Conservation (phyloP, 2,797 vertebrate species). For the Muscicapa striata region DNA sequence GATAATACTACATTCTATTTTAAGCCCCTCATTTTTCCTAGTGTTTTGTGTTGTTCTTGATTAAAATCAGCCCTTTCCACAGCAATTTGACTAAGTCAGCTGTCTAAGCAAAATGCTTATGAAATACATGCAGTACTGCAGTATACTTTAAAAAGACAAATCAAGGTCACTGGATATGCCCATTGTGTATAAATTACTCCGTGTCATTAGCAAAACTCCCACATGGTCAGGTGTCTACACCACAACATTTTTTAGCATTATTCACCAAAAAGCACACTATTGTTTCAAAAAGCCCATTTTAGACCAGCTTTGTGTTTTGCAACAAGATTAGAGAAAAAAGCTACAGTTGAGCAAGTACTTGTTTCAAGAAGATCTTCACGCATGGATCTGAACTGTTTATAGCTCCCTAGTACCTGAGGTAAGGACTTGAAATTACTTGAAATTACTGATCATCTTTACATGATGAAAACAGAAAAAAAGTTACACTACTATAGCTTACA, state of each 20-base stretch:
- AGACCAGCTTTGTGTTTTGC: neutral
- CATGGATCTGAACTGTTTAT: neutral
- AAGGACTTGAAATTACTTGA: neutral
- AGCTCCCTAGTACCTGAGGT: neutral
- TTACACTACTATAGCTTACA: neutral
- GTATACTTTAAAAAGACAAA: conserved; percentile 23
- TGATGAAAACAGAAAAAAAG: neutral
- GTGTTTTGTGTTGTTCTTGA: conserved; percentile 42
- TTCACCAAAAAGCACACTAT: neutral
- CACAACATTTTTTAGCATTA: neutral
- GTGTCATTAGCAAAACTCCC: neutral
- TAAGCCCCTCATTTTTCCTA: conserved; percentile 19
- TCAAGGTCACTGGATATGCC: conserved; percentile 29
- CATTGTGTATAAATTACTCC: neutral
- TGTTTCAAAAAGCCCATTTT: neutral
- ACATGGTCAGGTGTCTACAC: neutral
- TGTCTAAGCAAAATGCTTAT: neutral
- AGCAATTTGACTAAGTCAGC: conserved; percentile 35
- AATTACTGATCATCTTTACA: neutral
- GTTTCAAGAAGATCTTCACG: neutral
- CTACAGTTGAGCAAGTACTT: neutral
- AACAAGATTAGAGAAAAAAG: neutral
- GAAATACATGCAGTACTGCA: conserved; percentile 35
- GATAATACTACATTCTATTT: conserved; percentile 56
- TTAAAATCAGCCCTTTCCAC: conserved; percentile 54